A percentile compares a stretch with the other conserved stretches of the same genome.
phyloP scores from a whole-genome alignment of 1,140 invertebrate genomes.

The Procambarus virginalis region DNA sequence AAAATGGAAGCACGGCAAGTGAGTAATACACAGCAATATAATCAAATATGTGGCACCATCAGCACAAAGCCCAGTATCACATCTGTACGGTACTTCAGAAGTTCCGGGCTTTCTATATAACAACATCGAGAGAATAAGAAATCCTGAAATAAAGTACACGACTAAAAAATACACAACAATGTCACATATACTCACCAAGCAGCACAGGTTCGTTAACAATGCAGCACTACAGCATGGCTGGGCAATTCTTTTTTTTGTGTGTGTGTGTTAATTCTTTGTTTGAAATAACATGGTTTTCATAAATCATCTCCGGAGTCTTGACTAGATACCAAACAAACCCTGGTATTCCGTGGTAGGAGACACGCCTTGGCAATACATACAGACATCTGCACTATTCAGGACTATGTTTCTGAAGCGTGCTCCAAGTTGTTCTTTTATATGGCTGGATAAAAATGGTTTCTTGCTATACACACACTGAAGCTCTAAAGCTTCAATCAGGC shows the following conservation, averaged over 20 bases:
- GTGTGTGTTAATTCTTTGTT: not conserved
- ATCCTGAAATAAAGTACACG: not conserved
- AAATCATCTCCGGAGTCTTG: conserved; percentile 48
- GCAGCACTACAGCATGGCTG: conserved; percentile 20
- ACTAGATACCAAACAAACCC: conserved; percentile 64
- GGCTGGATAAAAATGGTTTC: not conserved
- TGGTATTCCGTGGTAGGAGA: conserved; percentile 56
- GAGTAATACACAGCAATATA: conserved; percentile 23
- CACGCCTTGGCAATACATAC: conserved; percentile 53
- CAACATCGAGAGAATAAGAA: not conserved
- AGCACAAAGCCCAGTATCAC: not conserved
- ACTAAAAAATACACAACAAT: conserved; percentile 6
- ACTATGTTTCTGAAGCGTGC: conserved; percentile 39
- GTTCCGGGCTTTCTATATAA: not conserved
- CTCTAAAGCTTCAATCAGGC: not conserved
- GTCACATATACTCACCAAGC: conserved; percentile 41
- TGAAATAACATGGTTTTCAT: conserved; percentile 17
- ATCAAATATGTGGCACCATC: conserved; percentile 33
- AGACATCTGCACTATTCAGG: conserved; percentile 51
- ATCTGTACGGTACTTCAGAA: not conserved
- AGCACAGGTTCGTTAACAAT: conserved; percentile 34
- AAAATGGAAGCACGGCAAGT: conserved; percentile 50
- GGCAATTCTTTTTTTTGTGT: not conserved
- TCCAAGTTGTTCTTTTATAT: not conserved
- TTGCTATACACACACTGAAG: not conserved